Conservation (phyloP, 2,888 invertebrate species). For the Parnassius mnemosyne region DNA sequence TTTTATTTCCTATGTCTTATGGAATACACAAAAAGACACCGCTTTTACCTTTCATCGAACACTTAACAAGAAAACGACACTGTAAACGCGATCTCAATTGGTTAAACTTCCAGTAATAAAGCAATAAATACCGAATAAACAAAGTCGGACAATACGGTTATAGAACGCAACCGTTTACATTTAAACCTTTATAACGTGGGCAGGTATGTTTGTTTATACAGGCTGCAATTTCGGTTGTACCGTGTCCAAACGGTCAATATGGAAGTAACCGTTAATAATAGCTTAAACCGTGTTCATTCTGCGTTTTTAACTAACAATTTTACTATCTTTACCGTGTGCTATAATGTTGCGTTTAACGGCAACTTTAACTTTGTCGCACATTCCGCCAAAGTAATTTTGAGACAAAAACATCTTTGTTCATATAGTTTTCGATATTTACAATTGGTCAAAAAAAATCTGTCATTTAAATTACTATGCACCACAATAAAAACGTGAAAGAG, state of each 20-base stretch:
- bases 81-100: slow-evolving; percentile 16
- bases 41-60: slow-evolving; percentile 11
- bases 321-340: not conserved
- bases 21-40: slow-evolving; percentile 9
- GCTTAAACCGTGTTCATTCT: slow-evolving; percentile 11
- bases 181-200: slow-evolving; percentile 13
- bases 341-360: slow-evolving; percentile 15
- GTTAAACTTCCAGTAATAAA: slow-evolving; percentile 11
- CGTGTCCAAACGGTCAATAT: slow-evolving; percentile 36
- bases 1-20: not conserved
- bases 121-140: slow-evolving; percentile 14
- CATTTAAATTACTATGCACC: not conserved
- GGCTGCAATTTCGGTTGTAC: slow-evolving; percentile 39
- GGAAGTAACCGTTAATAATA: slow-evolving; percentile 27
- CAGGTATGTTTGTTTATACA: slow-evolving; percentile 40
- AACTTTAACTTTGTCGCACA: slow-evolving; percentile 12
- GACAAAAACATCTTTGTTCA: slow-evolving; percentile 2
- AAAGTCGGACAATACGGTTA: slow-evolving; percentile 11
- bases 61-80: slow-evolving; percentile 5
- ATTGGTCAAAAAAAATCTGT: not conserved
- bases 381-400: slow-evolving; percentile 15
- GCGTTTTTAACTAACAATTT: not conserved
- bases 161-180: slow-evolving; percentile 16
- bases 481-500: too few species aligned
- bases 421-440: not conserved